A percentile compares a stretch with the other conserved stretches of the same genome.
Evolutionary conservation across 2,113 vertebrate species (phyloP).

Genomic region (Himantopus leucocephalus): DNA sequence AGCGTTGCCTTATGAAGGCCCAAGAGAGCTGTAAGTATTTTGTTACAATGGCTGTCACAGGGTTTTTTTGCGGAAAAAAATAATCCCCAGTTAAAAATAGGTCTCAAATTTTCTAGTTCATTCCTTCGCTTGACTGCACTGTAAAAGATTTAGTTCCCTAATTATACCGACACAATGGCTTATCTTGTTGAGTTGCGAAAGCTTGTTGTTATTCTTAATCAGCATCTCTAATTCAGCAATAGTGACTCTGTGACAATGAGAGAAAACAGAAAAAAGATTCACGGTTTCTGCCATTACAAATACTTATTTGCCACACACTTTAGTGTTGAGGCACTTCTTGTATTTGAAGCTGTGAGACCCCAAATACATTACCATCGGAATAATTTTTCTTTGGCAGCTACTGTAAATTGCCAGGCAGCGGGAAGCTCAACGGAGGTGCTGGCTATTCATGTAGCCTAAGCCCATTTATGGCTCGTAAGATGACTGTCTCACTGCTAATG

Average conservation of each 20-base stretch:
- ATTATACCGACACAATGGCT: conserved; percentile 40
- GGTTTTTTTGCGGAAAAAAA: not conserved
- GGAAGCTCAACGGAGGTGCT: not conserved
- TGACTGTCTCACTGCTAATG: not conserved
- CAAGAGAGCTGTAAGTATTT: not conserved
- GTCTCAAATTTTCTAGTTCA: conserved; percentile 13
- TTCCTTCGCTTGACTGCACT: conserved; percentile 4
- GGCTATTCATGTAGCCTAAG: not conserved
- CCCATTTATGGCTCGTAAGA: not conserved
- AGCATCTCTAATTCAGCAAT: conserved; percentile 9
- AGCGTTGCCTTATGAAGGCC: not conserved
- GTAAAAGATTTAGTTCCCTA: conserved; percentile 39
- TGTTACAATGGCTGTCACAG: not conserved
- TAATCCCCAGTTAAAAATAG: not conserved
- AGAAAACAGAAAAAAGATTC: conserved; percentile 16
- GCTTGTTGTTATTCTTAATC: conserved; percentile 32
- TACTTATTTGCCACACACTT: not conserved
- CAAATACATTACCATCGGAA: not conserved
- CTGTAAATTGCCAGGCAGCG: not conserved
- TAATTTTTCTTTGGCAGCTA: not conserved
- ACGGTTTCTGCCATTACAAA: not conserved
- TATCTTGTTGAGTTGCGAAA: not conserved
- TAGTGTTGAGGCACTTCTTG: not conserved
- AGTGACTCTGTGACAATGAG: not conserved
- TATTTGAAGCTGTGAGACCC: not conserved